A percentile compares a stretch with the other conserved stretches of the same genome.
These are phyloP conservation scores for Plecotus auritus DNA, from an alignment of 2,113 vertebrate species.

Conservation along the genomic window DNA sequence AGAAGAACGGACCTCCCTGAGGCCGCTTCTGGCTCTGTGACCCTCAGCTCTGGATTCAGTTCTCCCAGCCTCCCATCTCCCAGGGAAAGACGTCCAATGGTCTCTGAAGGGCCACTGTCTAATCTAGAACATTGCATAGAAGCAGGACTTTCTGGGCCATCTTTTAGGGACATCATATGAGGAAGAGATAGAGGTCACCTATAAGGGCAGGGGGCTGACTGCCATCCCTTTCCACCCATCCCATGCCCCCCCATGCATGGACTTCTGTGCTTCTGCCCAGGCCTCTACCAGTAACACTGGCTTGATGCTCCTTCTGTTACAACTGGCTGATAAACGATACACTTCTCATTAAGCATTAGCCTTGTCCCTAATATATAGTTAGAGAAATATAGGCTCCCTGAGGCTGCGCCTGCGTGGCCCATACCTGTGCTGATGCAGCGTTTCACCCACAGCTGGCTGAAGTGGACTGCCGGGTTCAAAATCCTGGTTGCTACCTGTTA, in stretches of 20 bases:
- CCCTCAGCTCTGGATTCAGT: background rate
- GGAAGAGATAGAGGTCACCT: background rate
- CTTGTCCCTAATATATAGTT: background rate
- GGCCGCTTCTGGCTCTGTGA: background rate
- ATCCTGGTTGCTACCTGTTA: background rate
- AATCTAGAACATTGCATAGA: background rate
- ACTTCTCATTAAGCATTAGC: background rate
- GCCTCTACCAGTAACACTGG: accelerated
- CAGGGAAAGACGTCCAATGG: background rate
- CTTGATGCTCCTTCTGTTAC: accelerated
- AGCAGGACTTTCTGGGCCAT: background rate
- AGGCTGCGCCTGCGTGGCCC: background rate
- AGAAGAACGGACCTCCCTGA: accelerated
- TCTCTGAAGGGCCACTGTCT: background rate
- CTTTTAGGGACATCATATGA: background rate
- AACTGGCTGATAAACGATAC: background rate
- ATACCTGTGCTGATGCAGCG: accelerated
- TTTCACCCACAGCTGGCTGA: background rate
- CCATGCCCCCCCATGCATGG: accelerated
- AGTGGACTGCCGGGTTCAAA: accelerated
- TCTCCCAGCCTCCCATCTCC: too few relatives aligned
- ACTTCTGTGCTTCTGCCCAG: background rate
- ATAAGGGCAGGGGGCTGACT: too few relatives aligned
- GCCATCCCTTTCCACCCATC: background rate
- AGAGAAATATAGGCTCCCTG: background rate